Conservation (phyloP, 2,797 vertebrate species). For the Triplophysa yarkandensis region DNA sequence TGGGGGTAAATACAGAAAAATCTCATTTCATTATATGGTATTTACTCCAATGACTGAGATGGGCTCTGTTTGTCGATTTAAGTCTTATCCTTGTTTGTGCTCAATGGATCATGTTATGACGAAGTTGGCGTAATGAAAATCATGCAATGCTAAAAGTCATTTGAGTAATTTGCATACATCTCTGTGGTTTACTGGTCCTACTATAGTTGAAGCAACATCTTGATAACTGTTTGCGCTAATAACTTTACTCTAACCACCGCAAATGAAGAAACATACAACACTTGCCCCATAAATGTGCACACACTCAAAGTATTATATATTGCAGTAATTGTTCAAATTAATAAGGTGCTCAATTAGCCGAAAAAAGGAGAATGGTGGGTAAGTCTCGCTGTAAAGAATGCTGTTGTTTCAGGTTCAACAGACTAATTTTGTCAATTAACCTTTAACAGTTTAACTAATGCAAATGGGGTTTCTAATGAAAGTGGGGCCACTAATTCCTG, state of each 20-base stretch:
- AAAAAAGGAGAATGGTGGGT: background rate
- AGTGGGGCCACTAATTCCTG: background rate
- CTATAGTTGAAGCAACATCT: background rate
- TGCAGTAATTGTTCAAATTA: constrained; percentile 43
- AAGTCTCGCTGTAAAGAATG: background rate
- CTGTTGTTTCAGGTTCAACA: background rate
- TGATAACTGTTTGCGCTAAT: constrained; percentile 16
- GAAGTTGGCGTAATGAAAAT: background rate
- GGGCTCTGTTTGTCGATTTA: background rate
- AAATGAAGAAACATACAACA: constrained; percentile 35
- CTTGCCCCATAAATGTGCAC: constrained; percentile 22
- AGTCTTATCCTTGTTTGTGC: background rate
- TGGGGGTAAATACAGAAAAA: constrained; percentile 61
- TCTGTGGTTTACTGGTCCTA: constrained; percentile 7
- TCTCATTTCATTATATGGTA: background rate
- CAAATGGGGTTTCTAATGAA: background rate
- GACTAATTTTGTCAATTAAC: constrained; percentile 9
- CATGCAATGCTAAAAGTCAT: background rate
- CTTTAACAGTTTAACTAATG: background rate
- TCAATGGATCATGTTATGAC: background rate
- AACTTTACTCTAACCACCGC: constrained; percentile 7
- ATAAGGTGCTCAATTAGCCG: constrained; percentile 49
- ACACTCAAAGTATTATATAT: constrained; percentile 23
- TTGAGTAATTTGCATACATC: constrained; percentile 5
- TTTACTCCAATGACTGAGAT: background rate